Base-by-base conservation (phyloP, 2,888 invertebrate species). In the Sussaba pulchella region DNA sequence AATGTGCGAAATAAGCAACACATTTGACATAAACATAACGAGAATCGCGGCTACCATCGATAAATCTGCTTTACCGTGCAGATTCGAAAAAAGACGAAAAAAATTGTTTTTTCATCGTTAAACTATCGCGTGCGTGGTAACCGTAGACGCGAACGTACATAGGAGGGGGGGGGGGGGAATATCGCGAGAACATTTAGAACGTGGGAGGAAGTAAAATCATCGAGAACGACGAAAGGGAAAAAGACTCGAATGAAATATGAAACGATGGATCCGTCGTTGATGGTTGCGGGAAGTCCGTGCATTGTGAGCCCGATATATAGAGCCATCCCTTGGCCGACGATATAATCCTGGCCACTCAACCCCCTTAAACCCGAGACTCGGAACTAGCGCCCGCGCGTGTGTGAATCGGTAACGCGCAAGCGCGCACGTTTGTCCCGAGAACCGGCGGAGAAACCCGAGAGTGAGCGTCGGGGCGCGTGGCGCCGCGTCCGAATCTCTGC, bases 391-490 rank as follows among this genome's bases (percentile, higher is more conserved):
- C 47, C 73, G 66, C 72, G 79, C 79, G 82, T 81, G 83, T 76
- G 80, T 82, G 63, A 69, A 17, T 14, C 2, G 8, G 17, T 9
- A n/a, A 2, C 36, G 81, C 78, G 82, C 82, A 77, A 66, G 82
- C 80, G 82, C 82, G 78, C 52, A 21, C 63, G 69, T 50, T 71
- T 76, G 82, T 52, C 59, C 75, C 87, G 87, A 85, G 80, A 14
- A 64, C 26, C 19, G 50, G 24, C 89, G 89, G 83, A 81, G n/a
- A 76, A n/a, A 24, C 45, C 75, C 91, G 91, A 89, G 41, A 8
- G 17, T 14, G 36, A 54, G 86, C 89, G 89, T 89, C 85, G 86
- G 86, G 89, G 89, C 90, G 91, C 91, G 91, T 90, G 91, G 90
- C 90, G 88, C 87, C 85, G 85, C 74, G 81, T 81, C 85, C 83